Evolutionary conservation across 2,888 invertebrate genomes (phyloP).

Genomic region (Drosophila austrosaltans): DNA sequence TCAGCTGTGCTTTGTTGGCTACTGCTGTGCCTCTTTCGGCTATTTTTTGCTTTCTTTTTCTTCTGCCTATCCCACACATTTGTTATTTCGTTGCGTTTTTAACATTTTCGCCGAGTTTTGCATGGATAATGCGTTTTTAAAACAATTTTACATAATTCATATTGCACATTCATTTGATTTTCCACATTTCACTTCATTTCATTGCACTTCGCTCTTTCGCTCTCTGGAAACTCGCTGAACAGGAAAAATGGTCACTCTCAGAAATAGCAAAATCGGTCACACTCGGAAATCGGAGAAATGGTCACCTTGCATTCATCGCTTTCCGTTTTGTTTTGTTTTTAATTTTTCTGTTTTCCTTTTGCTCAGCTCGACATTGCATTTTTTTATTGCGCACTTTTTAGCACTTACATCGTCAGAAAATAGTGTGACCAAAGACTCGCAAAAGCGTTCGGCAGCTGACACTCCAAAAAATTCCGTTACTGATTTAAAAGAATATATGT

Average conservation of each 20-base stretch:
- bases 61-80: constrained; percentile 50
- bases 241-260: too few species aligned
- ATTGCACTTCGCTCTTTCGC: constrained; percentile 9
- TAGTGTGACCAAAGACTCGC: background rate
- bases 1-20: constrained; percentile 44
- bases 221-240: background rate
- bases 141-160: constrained; percentile 26
- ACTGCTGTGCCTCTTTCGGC: constrained; percentile 41
- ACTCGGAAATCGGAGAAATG: too few species aligned
- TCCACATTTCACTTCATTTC: constrained; percentile 3
- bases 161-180: constrained; percentile 32
- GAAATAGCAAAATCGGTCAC: too few species aligned
- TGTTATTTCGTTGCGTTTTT: constrained; percentile 53
- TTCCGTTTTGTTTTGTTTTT: constrained; percentile 12
- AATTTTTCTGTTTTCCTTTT: background rate
- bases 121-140: constrained; percentile 4
- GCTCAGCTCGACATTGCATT: background rate
- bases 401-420: background rate
- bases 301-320: too few species aligned
- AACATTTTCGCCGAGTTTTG: constrained; percentile 37
- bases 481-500: background rate
- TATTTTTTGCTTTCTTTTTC: constrained; percentile 27
- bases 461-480: background rate
- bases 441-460: too few species aligned
- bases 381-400: background rate